Base-by-base conservation (phyloP, 2,888 invertebrate genomes). In the Acronicta leporina region DNA sequence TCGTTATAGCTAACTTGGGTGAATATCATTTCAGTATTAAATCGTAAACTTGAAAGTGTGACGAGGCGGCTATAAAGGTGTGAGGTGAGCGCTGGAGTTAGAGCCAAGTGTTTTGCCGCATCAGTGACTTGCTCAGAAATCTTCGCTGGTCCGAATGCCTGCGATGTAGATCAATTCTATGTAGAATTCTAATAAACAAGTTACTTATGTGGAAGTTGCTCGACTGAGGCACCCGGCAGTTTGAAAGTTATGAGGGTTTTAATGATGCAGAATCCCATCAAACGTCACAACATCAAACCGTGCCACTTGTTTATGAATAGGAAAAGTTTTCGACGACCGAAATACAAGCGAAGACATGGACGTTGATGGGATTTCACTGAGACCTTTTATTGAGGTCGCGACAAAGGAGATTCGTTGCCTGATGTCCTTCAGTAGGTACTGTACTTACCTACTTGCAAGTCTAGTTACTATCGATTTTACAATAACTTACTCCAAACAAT, bases 211-310 rank as follows among this genome's bases (percentile, higher is more conserved):
- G 14, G 44, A 72, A 71, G 62, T 77, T 73, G 63, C n/a, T 65
- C 60, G 55, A 49, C 56, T 65, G 40, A 68, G 63, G 63, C 58
- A 63, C 71, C 57, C 60, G 57, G 55, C 62, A 63, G 60, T 72
- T 75, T 53, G 59, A 63, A 63, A 76, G 74, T 77, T 77, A 75
- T 68, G 71, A 76, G 72, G 68, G 72, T 74, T 74, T 76, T 76
- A 77, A 76, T 76, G 77, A 76, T 69, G 74, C 72, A 77, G 68
- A 77, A 72, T 74, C 66, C 69, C 72, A 77, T 76, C 72, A 76
- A 76, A 77, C 60, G 68, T 74, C 75, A 74, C 72, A 66, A 75
- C 74, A 77, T 72, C 72, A 74, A 66, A 77, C 53, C 69, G 62
- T 64, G 68, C 53, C 69, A 66, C 69, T 76, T 72, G 77, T 74